phyloP scores from a whole-genome alignment of 2,888 invertebrate genomes.

The Pinctada fucata region DNA sequence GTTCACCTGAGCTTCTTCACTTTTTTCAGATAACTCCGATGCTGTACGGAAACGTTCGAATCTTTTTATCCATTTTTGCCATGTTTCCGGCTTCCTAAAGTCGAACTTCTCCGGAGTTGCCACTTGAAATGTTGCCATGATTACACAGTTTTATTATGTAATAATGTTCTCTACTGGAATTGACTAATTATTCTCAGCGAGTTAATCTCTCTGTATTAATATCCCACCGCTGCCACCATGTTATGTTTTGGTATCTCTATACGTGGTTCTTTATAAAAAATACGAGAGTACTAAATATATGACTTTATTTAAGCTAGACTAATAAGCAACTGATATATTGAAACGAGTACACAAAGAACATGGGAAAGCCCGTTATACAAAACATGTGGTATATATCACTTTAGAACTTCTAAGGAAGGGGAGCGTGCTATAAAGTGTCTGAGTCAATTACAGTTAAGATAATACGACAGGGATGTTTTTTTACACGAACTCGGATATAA shows the following conservation, averaged over 20 bases:
- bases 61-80: slow-evolving; percentile 22
- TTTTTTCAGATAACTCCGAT: slow-evolving; percentile 12
- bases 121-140: slow-evolving; percentile 28
- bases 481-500: too few species aligned
- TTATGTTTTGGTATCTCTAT: background rate
- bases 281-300: background rate
- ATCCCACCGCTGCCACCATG: background rate
- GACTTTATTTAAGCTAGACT: background rate
- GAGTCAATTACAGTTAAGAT: too few species aligned
- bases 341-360: too few species aligned
- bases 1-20: slow-evolving; percentile 22
- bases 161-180: background rate
- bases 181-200: background rate
- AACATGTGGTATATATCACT: too few species aligned
- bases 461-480: too few species aligned
- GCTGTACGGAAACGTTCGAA: slow-evolving; percentile 22
- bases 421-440: too few species aligned
- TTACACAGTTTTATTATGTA: background rate
- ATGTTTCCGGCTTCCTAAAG: slow-evolving; percentile 20
- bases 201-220: background rate
- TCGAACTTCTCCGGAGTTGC: slow-evolving; percentile 18
- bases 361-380: too few species aligned
- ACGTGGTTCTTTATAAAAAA: background rate
- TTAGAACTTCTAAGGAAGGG: too few species aligned
- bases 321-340: too few species aligned